phyloP scores from a whole-genome alignment of 1,140 invertebrate species.

The Heliconius eleuchia region DNA sequence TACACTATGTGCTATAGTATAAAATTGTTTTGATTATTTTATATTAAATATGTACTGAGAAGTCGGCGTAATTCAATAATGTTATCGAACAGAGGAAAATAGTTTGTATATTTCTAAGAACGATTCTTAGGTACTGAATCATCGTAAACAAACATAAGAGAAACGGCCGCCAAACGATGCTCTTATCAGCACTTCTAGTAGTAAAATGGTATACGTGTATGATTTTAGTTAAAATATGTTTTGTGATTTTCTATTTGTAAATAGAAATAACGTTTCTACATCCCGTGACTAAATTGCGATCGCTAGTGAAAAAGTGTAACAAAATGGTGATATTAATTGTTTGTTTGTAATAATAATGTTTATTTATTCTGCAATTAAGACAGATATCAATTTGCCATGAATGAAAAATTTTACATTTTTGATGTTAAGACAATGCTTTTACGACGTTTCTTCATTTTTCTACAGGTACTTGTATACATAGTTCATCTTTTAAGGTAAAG shows the following conservation, averaged over 20 bases:
- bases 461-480: slow-evolving; percentile 46
- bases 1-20: not conserved
- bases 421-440: slow-evolving; percentile 47
- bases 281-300: slow-evolving; percentile 31
- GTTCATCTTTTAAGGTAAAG: not conserved
- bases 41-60: not conserved
- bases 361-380: not conserved
- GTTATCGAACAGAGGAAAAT: slow-evolving; percentile 21
- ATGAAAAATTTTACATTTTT: slow-evolving; percentile 13
- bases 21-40: not conserved
- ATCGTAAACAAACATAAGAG: not conserved
- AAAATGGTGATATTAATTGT: not conserved
- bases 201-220: too few species aligned
- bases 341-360: not conserved
- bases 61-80: not conserved
- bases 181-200: not conserved
- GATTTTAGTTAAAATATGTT: too few species aligned
- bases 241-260: too few species aligned
- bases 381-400: not conserved
- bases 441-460: slow-evolving; percentile 44
- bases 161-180: not conserved
- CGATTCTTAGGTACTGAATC: slow-evolving; percentile 4
- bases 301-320: slow-evolving; percentile 25
- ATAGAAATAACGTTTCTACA: slow-evolving; percentile 1
- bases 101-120: slow-evolving; percentile 21